phyloP scores from a whole-genome alignment of 2,888 invertebrate genomes.

The Myopa tessellatipennis region DNA sequence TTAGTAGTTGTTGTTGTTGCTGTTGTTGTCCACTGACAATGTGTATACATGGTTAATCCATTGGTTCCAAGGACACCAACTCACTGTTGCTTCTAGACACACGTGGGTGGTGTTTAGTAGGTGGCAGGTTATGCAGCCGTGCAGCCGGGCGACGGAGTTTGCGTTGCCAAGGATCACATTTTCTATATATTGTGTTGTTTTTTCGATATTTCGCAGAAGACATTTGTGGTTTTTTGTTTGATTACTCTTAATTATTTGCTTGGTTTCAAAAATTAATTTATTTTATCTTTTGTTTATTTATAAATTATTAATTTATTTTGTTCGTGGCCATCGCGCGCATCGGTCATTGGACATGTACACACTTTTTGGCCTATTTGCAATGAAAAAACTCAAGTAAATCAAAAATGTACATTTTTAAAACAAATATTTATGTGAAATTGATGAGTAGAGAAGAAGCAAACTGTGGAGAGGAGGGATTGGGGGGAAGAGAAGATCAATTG shows the following conservation, averaged over 20 bases:
- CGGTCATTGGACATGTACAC: slow-evolving; percentile 70
- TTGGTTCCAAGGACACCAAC: slow-evolving; percentile 26
- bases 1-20: slow-evolving; percentile 23
- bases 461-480: slow-evolving; percentile 11
- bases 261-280: slow-evolving; percentile 48
- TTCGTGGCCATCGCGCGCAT: slow-evolving; percentile 70
- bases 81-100: slow-evolving; percentile 32
- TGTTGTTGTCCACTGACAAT: slow-evolving; percentile 15
- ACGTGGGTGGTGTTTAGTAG: slow-evolving; percentile 20
- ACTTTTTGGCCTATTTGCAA: slow-evolving; percentile 69
- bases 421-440: slow-evolving; percentile 17
- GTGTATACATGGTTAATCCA: slow-evolving; percentile 26
- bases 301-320: slow-evolving; percentile 61
- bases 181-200: slow-evolving; percentile 6
- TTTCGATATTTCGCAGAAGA: slow-evolving; percentile 18
- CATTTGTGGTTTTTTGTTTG: slow-evolving; percentile 2
- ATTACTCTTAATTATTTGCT: slow-evolving; percentile 34
- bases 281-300: slow-evolving; percentile 51
- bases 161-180: slow-evolving; percentile 24
- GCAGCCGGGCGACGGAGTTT: slow-evolving; percentile 4
- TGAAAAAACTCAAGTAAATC: slow-evolving; percentile 68
- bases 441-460: slow-evolving; percentile 4
- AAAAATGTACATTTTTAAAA: slow-evolving; percentile 60
- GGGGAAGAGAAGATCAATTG: neutral
- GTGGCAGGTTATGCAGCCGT: slow-evolving; percentile 23